phyloP scores from a whole-genome alignment of 2,113 vertebrate species.

The Anguilla japonica region DNA sequence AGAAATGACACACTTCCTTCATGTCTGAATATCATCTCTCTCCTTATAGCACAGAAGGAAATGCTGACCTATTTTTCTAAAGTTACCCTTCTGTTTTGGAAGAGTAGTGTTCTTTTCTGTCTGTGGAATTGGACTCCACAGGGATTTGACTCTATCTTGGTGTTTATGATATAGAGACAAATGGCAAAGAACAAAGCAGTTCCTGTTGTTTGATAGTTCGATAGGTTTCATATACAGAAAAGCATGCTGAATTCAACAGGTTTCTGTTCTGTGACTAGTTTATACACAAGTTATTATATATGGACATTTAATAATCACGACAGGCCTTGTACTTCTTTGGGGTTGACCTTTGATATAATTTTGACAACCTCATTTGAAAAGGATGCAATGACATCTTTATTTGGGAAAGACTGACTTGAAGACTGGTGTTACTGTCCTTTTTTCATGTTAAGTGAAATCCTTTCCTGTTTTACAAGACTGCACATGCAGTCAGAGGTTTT shows the following conservation, averaged over 20 bases:
- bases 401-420: not conserved
- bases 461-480: constrained; percentile 10
- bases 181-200: not conserved
- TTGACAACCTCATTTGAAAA: not conserved
- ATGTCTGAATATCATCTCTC: not conserved
- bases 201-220: not conserved
- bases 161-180: not conserved
- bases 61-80: not conserved
- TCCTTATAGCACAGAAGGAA: not conserved
- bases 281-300: not conserved
- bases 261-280: not conserved
- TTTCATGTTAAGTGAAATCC: too few relatives aligned
- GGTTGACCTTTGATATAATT: not conserved
- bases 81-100: not conserved
- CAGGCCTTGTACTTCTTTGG: not conserved
- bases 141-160: not conserved
- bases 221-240: not conserved
- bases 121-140: not conserved
- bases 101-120: not conserved
- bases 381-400: not conserved
- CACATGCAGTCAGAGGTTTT: not conserved
- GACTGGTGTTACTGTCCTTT: not conserved
- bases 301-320: not conserved
- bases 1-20: not conserved
- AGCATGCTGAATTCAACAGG: not conserved